These are phyloP conservation scores for Dromaius novaehollandiae DNA, from an alignment of 2,113 vertebrate species.

Conservation along the genomic window DNA sequence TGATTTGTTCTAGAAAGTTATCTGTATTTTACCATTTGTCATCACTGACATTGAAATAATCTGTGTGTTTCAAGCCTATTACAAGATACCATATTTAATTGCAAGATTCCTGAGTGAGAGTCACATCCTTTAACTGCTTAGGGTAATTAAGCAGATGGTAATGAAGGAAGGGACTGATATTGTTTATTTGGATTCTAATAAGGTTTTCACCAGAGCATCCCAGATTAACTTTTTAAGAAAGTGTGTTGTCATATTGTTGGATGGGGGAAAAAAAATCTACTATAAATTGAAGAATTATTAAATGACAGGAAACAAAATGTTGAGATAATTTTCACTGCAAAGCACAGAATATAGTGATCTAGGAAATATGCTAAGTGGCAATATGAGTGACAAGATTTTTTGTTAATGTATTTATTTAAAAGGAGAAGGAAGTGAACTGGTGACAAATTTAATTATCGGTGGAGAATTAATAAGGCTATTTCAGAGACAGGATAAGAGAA, in stretches of 20 bases:
- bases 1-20: background rate
- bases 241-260: fast-evolving
- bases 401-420: background rate
- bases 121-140: background rate
- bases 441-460: background rate
- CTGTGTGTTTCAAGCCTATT: background rate
- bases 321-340: background rate
- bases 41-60: background rate
- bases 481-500: background rate
- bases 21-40: background rate
- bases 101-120: background rate
- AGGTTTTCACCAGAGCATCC: background rate
- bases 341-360: background rate
- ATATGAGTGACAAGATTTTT: background rate
- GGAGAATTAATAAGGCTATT: background rate
- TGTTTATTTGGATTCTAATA: background rate
- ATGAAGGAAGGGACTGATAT: background rate
- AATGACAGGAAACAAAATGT: background rate
- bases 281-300: background rate
- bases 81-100: background rate
- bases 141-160: background rate
- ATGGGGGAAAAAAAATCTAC: background rate
- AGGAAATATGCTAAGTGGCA: background rate
- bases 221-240: background rate
- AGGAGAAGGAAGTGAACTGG: background rate